Evolutionary conservation across 2,888 invertebrate species (phyloP).

Genomic region (Archaeoteleia sp.): DNA sequence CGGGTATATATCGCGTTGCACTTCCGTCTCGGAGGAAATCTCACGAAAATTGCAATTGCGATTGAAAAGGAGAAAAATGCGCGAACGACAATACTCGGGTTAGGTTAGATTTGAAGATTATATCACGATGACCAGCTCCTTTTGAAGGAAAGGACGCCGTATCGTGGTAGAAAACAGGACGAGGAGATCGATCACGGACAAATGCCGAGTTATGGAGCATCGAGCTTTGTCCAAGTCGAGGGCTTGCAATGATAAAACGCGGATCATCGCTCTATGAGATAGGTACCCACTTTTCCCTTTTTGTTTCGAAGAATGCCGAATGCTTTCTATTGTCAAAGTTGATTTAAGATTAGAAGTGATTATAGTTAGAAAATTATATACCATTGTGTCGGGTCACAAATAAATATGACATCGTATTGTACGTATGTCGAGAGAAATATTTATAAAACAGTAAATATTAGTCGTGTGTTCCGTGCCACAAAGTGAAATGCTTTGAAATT

Average conservation of each 20-base stretch:
- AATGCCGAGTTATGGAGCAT: conserved; percentile 40
- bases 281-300: conserved; percentile 27
- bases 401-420: no score
- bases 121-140: conserved; percentile 33
- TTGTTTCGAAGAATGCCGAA: conserved; percentile 20
- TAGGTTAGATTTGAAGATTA: conserved; percentile 45
- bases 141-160: conserved; percentile 20
- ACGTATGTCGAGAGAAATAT: no score
- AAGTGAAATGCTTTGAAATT: conserved; percentile 11
- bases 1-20: conserved; percentile 8
- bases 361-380: no score
- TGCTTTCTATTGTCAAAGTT: no score
- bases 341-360: conserved; percentile 23
- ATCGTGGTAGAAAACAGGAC: conserved; percentile 29
- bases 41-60: conserved; percentile 46
- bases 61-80: conserved; percentile 46
- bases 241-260: conserved; percentile 25
- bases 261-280: conserved; percentile 12
- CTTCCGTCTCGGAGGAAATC: conserved; percentile 45
- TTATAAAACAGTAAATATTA: conserved; percentile 14
- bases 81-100: conserved; percentile 8
- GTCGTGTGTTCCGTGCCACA: not conserved
- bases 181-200: conserved; percentile 39
- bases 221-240: conserved; percentile 35
- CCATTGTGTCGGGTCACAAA: no score